Conservation (phyloP, 2,113 vertebrate species). For the Xiphophorus couchianus region DNA sequence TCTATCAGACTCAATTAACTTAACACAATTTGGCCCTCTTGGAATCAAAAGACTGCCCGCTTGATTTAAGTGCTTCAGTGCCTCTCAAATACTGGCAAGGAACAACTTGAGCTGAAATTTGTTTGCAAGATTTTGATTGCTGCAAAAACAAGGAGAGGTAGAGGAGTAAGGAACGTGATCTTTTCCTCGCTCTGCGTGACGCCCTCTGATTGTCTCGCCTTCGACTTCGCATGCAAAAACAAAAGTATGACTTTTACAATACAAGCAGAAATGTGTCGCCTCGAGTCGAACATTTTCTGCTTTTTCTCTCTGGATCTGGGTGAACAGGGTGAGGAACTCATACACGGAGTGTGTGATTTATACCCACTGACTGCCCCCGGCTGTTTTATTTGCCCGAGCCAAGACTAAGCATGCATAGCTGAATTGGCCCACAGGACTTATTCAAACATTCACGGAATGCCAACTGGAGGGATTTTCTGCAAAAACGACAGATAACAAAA, state of each 20-base stretch:
- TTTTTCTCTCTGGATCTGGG: conserved; percentile 41
- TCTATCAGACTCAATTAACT: conserved; percentile 77
- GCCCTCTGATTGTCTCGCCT: neutral
- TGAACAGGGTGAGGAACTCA: conserved; percentile 57
- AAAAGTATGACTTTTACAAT: neutral
- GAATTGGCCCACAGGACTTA: conserved; percentile 63
- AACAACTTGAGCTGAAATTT: conserved; percentile 21
- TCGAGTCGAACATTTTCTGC: conserved; percentile 32
- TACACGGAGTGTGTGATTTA: conserved; percentile 76
- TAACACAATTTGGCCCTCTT: conserved; percentile 72
- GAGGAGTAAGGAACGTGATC: neutral
- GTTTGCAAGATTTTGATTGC: neutral
- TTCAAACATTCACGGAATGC: conserved; percentile 59
- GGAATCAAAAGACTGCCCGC: conserved; percentile 71
- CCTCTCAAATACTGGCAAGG: conserved; percentile 58
- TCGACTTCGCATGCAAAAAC: neutral
- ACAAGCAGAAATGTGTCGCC: neutral
- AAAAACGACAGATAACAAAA: conserved; percentile 2
- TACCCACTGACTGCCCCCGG: conserved; percentile 80
- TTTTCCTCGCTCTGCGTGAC: neutral
- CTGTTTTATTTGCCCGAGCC: conserved; percentile 75
- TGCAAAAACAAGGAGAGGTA: neutral
- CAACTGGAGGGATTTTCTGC: conserved; percentile 30
- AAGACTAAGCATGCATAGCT: conserved; percentile 73
- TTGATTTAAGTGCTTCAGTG: conserved; percentile 75